phyloP scores from a whole-genome alignment of 1,140 invertebrate genomes.

The Lamellibrachia luymesi region DNA sequence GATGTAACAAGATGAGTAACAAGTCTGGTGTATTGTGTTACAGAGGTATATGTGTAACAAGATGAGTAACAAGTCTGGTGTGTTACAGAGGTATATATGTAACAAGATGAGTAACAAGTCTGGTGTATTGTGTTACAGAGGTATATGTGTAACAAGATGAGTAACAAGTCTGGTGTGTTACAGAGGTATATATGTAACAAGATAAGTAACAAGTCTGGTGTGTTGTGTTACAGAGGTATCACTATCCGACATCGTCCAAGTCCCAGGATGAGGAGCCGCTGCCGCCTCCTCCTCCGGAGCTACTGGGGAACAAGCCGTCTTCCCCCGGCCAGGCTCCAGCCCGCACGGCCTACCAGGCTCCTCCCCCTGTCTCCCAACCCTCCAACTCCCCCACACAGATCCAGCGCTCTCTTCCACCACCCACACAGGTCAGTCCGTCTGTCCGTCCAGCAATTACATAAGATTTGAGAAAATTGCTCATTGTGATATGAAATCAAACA shows the following conservation, averaged over 20 bases:
- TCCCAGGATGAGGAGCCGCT: constrained; percentile 18
- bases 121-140: too few relatives aligned
- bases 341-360: not conserved
- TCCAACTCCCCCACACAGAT: not conserved
- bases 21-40: too few relatives aligned
- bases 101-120: not conserved
- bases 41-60: too few relatives aligned
- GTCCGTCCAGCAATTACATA: not conserved
- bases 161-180: too few relatives aligned
- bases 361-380: not conserved
- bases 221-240: not conserved
- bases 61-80: too few relatives aligned
- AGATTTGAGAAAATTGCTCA: too few relatives aligned
- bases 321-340: not conserved
- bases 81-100: too few relatives aligned
- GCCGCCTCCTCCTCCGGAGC: constrained; percentile 15
- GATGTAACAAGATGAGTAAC: not conserved
- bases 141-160: too few relatives aligned
- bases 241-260: not conserved
- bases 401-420: not conserved
- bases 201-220: not conserved
- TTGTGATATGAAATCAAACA: too few relatives aligned
- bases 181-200: not conserved
- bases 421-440: not conserved
- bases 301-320: constrained; percentile 10